Evolutionary conservation across 2,888 invertebrate species (phyloP), one percentile per base, ranked within the genome.

Genomic region (Sclerodermus sp.): DNA sequence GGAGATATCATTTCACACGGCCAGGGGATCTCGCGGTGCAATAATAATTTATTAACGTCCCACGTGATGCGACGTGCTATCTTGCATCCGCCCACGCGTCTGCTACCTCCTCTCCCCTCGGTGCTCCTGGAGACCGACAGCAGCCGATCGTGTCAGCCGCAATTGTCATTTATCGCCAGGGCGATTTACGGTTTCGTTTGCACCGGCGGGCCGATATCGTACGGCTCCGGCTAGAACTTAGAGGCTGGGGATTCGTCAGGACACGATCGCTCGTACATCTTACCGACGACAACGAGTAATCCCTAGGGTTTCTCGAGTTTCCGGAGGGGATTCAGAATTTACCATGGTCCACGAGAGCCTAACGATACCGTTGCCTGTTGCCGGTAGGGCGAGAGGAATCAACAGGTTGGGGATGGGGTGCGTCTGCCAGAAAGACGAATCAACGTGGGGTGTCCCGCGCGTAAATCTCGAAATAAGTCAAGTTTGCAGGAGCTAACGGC

Each of bases 91-190:
- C 67, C 68, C 61, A 71, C 71, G 60, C 64, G 47, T 59, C 55
- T 53, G 68, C 67, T 70, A 68, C 68, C 54, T 64, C 57, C 53
- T 47, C 45, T 49, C 47, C 42, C 49, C 32, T 30, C 39, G 1
- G 14, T 16, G 4, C 31, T n/a, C 30, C 23, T 8, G 8, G 44
- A 48, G 47, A 56, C 51, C 29, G 23, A 42, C 57, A 53, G 69
- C 69, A 68, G 67, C 70, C 67, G 62, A 68, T 66, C 66, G 62
- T 60, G 61, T 64, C 61, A 53, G 57, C 52, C 53, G 64, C 73
- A 74, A 75, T 76, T 76, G 74, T 74, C 74, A 72, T 75, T 76
- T 76, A 76, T 76, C 73, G 73, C 65, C 62, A 55, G 47, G 51
- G 66, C 61, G 69, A 75, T 74, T 75, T 75, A 75, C 71, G 72